Percentiles rank a stretch among this genome's conserved stretches.
Evolutionary conservation across 2,113 vertebrate species (phyloP).

Genomic region (Cyprinodon variegatus): DNA sequence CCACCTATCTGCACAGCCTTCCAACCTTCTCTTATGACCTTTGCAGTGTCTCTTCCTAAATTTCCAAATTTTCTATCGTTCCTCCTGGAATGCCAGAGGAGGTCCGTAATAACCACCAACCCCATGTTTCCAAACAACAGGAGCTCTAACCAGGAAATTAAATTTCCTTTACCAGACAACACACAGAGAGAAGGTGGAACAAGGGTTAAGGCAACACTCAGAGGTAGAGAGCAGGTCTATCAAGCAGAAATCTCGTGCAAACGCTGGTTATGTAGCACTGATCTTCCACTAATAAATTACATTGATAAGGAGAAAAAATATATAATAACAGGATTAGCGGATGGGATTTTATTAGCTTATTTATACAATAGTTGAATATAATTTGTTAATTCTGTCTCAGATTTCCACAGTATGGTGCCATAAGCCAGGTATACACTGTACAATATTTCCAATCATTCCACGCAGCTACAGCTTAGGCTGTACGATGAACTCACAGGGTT

Average conservation of each 20-base stretch:
- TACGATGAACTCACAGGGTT: too few relatives aligned
- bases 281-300: too few relatives aligned
- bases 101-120: neutral
- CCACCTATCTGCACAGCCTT: neutral
- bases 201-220: neutral
- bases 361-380: neutral
- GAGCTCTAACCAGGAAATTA: constrained; percentile 65
- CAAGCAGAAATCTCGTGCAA: neutral
- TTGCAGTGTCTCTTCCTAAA: neutral
- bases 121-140: constrained; percentile 18
- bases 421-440: too few relatives aligned
- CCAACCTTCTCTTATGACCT: neutral
- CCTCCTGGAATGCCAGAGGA: constrained; percentile 34
- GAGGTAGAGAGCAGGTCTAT: neutral
- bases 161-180: constrained; percentile 39
- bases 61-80: constrained; percentile 2
- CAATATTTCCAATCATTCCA: too few relatives aligned
- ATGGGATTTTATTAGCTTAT: neutral
- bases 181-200: neutral
- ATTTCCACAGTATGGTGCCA: too few relatives aligned
- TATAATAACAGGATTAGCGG: neutral
- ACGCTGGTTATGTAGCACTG: too few relatives aligned
- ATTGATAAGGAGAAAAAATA: neutral
- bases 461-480: too few relatives aligned
- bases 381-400: too few relatives aligned